Evolutionary conservation across 2,888 invertebrate species (phyloP).

Genomic region (Glomeris marginata): DNA sequence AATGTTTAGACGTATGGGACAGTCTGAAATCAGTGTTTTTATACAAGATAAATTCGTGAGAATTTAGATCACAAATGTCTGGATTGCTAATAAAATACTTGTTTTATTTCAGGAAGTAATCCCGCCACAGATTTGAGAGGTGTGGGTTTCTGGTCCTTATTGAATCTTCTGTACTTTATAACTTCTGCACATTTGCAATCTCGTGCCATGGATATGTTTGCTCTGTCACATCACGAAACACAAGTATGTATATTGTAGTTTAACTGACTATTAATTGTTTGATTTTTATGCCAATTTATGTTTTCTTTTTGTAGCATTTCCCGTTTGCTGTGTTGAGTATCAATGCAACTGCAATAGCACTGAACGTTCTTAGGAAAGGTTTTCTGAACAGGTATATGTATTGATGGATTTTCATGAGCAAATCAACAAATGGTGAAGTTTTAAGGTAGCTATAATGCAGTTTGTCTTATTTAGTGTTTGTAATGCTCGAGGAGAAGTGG

Average conservation of each 20-base stretch:
- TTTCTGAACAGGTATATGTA: constrained; percentile 33
- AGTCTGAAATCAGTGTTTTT: neutral
- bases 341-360: constrained; percentile 36
- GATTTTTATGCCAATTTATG: neutral
- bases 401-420: neutral
- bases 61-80: neutral
- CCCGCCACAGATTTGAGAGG: constrained; percentile 40
- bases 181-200: constrained; percentile 24
- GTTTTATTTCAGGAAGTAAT: constrained; percentile 25
- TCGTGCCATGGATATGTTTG: constrained; percentile 32
- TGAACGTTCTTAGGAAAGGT: constrained; percentile 36
- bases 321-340: constrained; percentile 40
- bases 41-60: neutral
- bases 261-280: neutral
- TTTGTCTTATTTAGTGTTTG: constrained; percentile 29
- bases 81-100: neutral
- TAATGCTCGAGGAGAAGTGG: constrained; percentile 29
- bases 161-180: constrained; percentile 35
- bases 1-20: neutral
- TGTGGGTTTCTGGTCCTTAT: constrained; percentile 35
- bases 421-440: neutral
- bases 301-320: constrained; percentile 32
- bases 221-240: constrained; percentile 32
- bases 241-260: constrained; percentile 23
- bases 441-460: constrained; percentile 2